A percentile compares a stretch with the other conserved stretches of the same genome.
Evolutionary conservation across 2,888 invertebrate genomes (phyloP).

Genomic region (Lycaena phlaeas): DNA sequence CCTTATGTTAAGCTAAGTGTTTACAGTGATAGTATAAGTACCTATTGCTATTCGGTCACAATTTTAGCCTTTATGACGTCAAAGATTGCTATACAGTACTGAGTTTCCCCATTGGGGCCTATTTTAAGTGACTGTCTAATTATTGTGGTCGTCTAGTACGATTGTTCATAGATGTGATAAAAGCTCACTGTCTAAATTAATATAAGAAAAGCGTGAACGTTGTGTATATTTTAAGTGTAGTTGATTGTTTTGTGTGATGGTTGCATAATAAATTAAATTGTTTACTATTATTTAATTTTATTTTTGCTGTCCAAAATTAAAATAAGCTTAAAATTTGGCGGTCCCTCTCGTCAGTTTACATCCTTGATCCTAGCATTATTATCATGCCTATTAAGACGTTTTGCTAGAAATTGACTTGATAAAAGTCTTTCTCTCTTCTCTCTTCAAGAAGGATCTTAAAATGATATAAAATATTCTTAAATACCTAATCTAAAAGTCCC

Average conservation of each 20-base stretch:
- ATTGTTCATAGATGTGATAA: constrained; percentile 33
- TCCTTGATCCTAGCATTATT: no score
- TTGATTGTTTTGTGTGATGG: constrained; percentile 35
- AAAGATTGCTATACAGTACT: not conserved
- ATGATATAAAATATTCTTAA: no score
- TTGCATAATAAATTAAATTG: constrained; percentile 58
- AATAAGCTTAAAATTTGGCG: constrained; percentile 23
- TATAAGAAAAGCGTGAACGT: constrained; percentile 19
- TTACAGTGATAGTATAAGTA: constrained; percentile 24
- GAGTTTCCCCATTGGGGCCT: no score
- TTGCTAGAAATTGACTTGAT: no score
- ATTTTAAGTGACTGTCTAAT: not conserved
- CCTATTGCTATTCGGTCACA: not conserved
- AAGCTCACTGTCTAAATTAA: constrained; percentile 48
- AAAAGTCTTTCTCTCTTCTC: no score
- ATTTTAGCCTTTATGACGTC: constrained; percentile 8
- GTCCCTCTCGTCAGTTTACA: no score
- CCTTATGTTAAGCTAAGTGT: constrained; percentile 45
- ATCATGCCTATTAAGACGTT: no score
- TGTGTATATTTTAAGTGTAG: constrained; percentile 18
- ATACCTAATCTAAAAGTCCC: no score
- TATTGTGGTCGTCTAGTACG: not conserved
- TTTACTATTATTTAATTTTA: constrained; percentile 28
- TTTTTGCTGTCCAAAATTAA: constrained; percentile 20
- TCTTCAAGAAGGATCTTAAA: no score